phyloP scores from a whole-genome alignment of 92 coral and sea anemone species.

The Paramuricea clavata region DNA sequence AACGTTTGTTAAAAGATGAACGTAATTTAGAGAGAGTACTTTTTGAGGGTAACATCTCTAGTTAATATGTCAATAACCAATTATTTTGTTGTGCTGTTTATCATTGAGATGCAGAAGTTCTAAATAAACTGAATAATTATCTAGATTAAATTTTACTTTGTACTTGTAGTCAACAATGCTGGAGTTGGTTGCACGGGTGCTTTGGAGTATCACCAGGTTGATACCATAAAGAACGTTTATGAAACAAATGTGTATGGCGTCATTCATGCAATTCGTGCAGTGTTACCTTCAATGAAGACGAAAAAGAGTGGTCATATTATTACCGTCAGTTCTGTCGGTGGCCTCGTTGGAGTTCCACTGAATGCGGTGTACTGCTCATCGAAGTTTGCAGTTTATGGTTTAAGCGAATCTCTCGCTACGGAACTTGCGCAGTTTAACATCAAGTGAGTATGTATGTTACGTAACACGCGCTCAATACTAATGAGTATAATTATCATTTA shows the following conservation, averaged over 20 bases:
- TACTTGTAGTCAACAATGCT: slow-evolving; percentile 84
- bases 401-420: slow-evolving; percentile 87
- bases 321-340: slow-evolving; percentile 79
- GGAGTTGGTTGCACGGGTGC: slow-evolving; percentile 84
- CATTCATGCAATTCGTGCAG: slow-evolving; percentile 77
- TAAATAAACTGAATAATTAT: too few relatives aligned
- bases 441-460: slow-evolving; percentile 20
- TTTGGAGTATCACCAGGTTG: slow-evolving; percentile 75
- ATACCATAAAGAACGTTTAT: slow-evolving; percentile 68
- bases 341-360: slow-evolving; percentile 80
- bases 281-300: slow-evolving; percentile 85
- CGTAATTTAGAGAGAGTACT: too few relatives aligned
- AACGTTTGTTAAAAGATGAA: too few relatives aligned
- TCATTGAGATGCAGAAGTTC: too few relatives aligned
- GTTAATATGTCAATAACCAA: too few relatives aligned
- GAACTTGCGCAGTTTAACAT: slow-evolving; percentile 41
- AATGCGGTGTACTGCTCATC: slow-evolving; percentile 83
- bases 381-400: slow-evolving; percentile 89
- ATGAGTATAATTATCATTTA: too few relatives aligned
- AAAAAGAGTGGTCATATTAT: slow-evolving; percentile 81
- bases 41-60: too few relatives aligned
- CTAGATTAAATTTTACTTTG: not conserved
- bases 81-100: too few relatives aligned
- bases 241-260: slow-evolving; percentile 87
- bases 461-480: too few relatives aligned